phyloP scores from a whole-genome alignment of 1,140 invertebrate genomes.

The Dreissena polymorpha region DNA sequence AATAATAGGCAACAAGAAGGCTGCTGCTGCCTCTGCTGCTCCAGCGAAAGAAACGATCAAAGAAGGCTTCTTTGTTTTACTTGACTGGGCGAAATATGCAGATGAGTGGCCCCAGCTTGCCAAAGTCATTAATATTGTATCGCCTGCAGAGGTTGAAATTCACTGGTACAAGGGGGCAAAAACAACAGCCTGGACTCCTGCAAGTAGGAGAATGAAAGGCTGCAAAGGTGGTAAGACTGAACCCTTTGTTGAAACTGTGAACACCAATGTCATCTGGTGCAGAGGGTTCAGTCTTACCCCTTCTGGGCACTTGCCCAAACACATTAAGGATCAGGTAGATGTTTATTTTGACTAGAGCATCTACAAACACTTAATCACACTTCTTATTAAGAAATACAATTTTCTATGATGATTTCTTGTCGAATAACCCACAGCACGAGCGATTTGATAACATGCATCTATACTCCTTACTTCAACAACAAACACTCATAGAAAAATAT shows the following conservation, averaged over 20 bases:
- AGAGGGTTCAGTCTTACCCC: constrained; percentile 1
- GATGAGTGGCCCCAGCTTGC: neutral
- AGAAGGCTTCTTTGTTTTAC: neutral
- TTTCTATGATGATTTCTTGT: no score
- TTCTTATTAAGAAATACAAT: no score
- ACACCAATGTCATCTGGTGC: constrained; percentile 3
- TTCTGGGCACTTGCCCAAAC: neutral
- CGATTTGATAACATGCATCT: no score
- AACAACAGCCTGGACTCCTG: neutral
- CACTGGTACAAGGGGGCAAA: neutral
- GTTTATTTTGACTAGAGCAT: neutral
- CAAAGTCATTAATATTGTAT: neutral
- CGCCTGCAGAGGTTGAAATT: neutral
- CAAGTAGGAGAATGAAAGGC: neutral
- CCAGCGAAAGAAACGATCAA: neutral
- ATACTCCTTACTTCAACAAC: no score
- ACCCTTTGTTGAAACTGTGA: neutral
- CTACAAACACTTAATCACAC: no score
- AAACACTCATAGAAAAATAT: no score
- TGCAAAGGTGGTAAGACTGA: neutral
- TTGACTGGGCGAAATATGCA: constrained; percentile 1
- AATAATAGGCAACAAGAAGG: no score
- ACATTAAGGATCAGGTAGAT: neutral
- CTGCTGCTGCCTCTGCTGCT: no score
- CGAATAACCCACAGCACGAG: no score